Evolutionary conservation across 2,888 invertebrate genomes (phyloP).

Genomic region (Catonia carolina): DNA sequence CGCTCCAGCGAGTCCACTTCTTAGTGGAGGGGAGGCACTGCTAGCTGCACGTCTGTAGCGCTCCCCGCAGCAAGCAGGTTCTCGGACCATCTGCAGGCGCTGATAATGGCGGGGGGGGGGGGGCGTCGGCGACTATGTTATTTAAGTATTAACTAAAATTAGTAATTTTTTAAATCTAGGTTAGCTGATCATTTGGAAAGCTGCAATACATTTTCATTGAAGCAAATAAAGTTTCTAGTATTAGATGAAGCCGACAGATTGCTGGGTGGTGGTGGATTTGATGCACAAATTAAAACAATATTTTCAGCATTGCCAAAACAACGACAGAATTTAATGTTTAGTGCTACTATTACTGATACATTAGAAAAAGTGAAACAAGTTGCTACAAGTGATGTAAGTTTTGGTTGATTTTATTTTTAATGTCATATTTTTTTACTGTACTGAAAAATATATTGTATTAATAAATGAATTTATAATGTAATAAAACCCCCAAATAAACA

Average conservation of each 20-base stretch:
- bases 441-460: too few species aligned
- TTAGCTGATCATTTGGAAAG: constrained; percentile 88
- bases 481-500: too few species aligned
- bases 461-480: too few species aligned
- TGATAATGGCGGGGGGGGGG: too few species aligned
- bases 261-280: constrained; percentile 71
- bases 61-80: too few species aligned
- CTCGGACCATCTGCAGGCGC: too few species aligned
- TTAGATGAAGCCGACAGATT: constrained; percentile 95
- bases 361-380: constrained; percentile 59
- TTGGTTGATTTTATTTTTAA: constrained; percentile 3
- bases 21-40: too few species aligned
- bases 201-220: constrained; percentile 73
- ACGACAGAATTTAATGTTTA: constrained; percentile 84
- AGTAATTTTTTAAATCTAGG: too few species aligned
- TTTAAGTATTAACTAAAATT: too few species aligned
- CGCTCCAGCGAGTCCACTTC: too few species aligned
- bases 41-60: too few species aligned
- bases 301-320: constrained; percentile 66
- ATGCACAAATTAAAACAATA: constrained; percentile 73
- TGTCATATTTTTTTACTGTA: not conserved
- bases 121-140: too few species aligned
- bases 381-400: constrained; percentile 54
- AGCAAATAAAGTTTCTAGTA: constrained; percentile 76
- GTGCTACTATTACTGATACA: constrained; percentile 90